Conservation (phyloP, 2,797 vertebrate genomes). For the Myotis findleyi region DNA sequence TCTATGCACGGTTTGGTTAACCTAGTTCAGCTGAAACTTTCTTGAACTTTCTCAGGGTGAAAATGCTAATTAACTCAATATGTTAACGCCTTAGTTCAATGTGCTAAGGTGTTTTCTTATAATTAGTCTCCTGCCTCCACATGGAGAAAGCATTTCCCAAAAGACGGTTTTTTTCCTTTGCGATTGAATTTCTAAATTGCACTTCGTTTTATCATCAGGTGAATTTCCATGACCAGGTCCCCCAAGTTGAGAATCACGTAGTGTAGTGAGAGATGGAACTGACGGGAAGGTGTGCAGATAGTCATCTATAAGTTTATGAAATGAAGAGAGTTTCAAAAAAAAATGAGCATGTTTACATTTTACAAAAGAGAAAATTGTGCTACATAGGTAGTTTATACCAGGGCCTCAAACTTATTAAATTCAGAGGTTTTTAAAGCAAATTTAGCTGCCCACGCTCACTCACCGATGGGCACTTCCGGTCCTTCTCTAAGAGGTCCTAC, state of each 20-base stretch:
- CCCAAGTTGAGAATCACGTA: background rate
- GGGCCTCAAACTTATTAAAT: background rate
- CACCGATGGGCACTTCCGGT: background rate
- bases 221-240: conserved; percentile 59
- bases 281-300: background rate
- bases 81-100: conserved; percentile 32
- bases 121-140: conserved; percentile 66
- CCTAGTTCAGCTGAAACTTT: conserved; percentile 1
- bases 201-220: conserved; percentile 50
- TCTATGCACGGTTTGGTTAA: background rate
- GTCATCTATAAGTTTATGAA: background rate
- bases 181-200: conserved; percentile 40
- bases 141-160: conserved; percentile 53
- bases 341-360: background rate
- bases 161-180: conserved; percentile 53
- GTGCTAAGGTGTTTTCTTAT: conserved; percentile 45
- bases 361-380: background rate
- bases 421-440: background rate
- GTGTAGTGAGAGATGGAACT: background rate
- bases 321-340: background rate
- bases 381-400: background rate
- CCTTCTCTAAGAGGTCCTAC: background rate
- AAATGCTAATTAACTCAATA: conserved; percentile 54
- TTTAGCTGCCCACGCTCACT: background rate
- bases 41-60: conserved; percentile 20